Base-by-base conservation (phyloP, 1,140 invertebrate species). In the Zaprionus nigranus region DNA sequence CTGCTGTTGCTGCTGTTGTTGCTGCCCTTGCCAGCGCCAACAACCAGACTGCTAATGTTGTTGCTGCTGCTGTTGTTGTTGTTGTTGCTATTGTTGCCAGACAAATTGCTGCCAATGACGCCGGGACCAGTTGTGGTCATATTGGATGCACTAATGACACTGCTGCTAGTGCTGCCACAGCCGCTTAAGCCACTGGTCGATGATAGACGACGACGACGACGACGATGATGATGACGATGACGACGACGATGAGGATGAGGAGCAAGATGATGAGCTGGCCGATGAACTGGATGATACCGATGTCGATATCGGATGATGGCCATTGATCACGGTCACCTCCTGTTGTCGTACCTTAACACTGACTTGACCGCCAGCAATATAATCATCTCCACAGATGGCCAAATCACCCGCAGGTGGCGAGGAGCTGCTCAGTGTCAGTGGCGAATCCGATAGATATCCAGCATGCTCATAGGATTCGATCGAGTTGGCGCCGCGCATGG, bases 401-500 rank as follows among this genome's bases (percentile, higher is more conserved):
- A 95, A 96, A 93, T 96, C 96, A 90, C 96, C 96, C 82, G 95
- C 96, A 78, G 96, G 96, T 60, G 96, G 96, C 87, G 96, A 96
- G 90, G 96, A 97, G 84, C 96, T 96, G 94, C 96, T 97, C 91
- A 96, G 94, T 84, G 96, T 97, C 82, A 96, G 92, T 82, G 96
- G 96, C 66, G 96, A 97, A 86, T 95, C 94, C 84, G 94, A 95
- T 86, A 96, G 93, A 70, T 93, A 93, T 57, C 91, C 92, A 49
- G 81, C 87, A 43, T 94, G 94, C 92, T 96, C 96, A 76, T 95
- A 95, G 85, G 97, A 97, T 94, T 96, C 96, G 93, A 97, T 96
- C 92, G 97, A 97, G 94, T 96, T 97, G 93, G 96, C 96, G 95
- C 97, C 96, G 92, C 95, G 95, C 93, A 97, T 94, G 94, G 97